These are phyloP conservation scores for Ceratoteleas bidentatus DNA, from an alignment of 1,140 invertebrate genomes.

Conservation along the genomic window DNA sequence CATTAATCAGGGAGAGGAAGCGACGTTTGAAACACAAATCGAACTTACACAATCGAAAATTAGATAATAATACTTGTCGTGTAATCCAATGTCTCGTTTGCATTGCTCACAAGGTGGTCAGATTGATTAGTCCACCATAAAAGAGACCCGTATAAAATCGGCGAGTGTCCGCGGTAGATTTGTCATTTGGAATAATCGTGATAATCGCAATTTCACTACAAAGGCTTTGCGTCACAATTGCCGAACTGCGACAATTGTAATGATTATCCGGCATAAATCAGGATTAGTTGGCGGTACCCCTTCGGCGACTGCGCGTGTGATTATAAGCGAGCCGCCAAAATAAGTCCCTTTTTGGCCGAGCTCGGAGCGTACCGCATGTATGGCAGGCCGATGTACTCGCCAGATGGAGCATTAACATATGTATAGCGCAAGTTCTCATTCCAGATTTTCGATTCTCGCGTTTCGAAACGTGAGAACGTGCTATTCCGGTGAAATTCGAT, in stretches of 20 bases:
- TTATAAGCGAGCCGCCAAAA: conserved; percentile 66
- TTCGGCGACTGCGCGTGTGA: conserved; percentile 36
- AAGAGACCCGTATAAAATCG: background rate
- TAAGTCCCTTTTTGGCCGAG: conserved; percentile 62
- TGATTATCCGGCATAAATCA: conserved; percentile 59
- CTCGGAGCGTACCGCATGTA: conserved; percentile 26
- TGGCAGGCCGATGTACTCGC: conserved; percentile 45
- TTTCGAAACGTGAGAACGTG: conserved; percentile 68
- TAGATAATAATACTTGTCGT: no score
- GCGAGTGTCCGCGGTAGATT: background rate
- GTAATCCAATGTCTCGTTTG: no score
- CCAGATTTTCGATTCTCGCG: conserved; percentile 70
- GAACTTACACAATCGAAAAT: no score
- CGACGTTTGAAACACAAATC: no score
- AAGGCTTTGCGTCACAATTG: conserved; percentile 31
- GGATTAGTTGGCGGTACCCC: conserved; percentile 64
- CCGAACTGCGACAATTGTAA: conserved; percentile 27
- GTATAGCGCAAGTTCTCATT: conserved; percentile 70
- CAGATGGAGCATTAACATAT: conserved; percentile 77
- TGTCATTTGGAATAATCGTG: conserved; percentile 11
- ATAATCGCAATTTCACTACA: conserved; percentile 20
- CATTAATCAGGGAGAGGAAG: no score
- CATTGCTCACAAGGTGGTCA: background rate
- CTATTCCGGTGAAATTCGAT: conserved; percentile 70
- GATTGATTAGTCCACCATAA: background rate